Conservation (phyloP, 1,140 invertebrate genomes). For the Chymomyza costata region DNA sequence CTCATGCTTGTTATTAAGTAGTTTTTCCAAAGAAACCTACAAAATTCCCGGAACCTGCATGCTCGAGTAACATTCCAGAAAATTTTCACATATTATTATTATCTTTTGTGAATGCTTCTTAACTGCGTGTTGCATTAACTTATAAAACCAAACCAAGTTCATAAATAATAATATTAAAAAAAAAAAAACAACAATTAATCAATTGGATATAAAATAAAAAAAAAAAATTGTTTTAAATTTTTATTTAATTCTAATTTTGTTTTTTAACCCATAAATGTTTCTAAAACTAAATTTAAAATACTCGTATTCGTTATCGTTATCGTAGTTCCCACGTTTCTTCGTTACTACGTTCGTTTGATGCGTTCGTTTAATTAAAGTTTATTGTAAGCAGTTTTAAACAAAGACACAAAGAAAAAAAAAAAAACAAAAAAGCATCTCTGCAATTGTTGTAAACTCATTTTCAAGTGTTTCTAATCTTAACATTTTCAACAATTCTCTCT, state of each 20-base stretch:
- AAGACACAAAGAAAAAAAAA: conserved; percentile 20
- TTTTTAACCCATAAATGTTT: too few relatives aligned
- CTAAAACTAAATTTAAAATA: conserved; percentile 1
- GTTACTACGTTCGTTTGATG: too few relatives aligned
- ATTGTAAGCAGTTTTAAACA: conserved; percentile 17
- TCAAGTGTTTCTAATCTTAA: conserved; percentile 51
- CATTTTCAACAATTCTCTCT: conserved; percentile 47
- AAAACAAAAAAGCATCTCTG: conserved; percentile 16
- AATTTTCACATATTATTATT: neutral
- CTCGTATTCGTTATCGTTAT: conserved; percentile 24
- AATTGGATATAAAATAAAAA: conserved; percentile 3
- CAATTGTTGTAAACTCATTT: conserved; percentile 15
- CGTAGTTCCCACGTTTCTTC: conserved; percentile 45
- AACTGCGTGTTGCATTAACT: conserved; percentile 3
- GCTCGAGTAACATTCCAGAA: too few relatives aligned
- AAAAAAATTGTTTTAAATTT: neutral
- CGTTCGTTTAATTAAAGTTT: conserved; percentile 52
- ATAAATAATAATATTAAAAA: neutral
- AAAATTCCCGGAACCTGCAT: too few relatives aligned
- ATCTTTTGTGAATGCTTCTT: conserved; percentile 24
- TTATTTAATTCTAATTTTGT: too few relatives aligned
- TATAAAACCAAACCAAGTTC: too few relatives aligned
- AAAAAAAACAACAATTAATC: neutral
- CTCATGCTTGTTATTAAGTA: too few relatives aligned
- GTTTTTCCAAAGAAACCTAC: too few relatives aligned